Conservation (phyloP, 2,797 vertebrate species). For the Halcyon badia region DNA sequence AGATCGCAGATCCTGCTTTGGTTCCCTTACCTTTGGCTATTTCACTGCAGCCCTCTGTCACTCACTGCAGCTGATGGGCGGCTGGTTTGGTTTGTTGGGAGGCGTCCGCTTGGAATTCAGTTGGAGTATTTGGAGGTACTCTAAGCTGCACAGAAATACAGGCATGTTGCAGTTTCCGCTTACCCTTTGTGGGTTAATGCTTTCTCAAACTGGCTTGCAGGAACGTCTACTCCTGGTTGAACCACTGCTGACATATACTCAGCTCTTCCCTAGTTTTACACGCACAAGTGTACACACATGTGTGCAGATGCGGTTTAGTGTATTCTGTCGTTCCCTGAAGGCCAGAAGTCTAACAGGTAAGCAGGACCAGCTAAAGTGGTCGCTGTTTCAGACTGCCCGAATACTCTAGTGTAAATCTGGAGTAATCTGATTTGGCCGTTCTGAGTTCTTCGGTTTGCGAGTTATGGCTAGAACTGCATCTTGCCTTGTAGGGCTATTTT, state of each 20-base stretch:
- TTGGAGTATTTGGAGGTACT: not conserved
- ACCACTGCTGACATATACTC: not conserved
- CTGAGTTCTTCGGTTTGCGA: not conserved
- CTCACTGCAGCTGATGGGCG: not conserved
- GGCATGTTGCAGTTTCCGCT: not conserved
- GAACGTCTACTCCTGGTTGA: not conserved
- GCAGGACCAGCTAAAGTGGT: not conserved
- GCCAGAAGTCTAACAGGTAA: not conserved
- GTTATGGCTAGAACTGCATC: not conserved
- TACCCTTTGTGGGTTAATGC: not conserved
- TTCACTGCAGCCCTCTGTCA: not conserved
- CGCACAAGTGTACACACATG: accelerated
- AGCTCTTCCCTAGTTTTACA: not conserved
- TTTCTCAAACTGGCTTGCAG: not conserved
- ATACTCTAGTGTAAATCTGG: not conserved
- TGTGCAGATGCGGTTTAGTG: not conserved
- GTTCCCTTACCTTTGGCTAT: not conserved
- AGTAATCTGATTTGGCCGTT: not conserved
- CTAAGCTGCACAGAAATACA: constrained; percentile 30
- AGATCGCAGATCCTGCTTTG: not conserved
- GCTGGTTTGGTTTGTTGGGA: not conserved
- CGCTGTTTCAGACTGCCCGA: not conserved
- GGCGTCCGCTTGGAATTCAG: not conserved
- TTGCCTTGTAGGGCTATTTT: not conserved
- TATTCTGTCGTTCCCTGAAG: not conserved